Evolutionary conservation across 2,888 invertebrate species (phyloP).

Genomic region (Protonemura montana): DNA sequence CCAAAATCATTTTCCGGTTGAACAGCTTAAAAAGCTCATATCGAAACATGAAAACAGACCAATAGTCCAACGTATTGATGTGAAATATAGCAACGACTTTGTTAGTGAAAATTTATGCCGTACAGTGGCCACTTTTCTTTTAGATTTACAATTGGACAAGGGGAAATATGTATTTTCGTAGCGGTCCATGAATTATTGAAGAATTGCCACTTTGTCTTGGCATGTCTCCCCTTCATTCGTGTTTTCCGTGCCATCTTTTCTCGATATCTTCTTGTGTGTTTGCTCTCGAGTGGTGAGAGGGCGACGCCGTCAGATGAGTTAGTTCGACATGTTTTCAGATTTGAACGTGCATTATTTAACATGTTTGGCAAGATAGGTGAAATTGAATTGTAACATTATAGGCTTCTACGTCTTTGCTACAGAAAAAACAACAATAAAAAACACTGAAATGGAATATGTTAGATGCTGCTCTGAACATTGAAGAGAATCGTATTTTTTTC

Average conservation of each 20-base stretch:
- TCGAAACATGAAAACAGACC: background rate
- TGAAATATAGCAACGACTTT: slow-evolving; percentile 15
- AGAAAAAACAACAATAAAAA: no score
- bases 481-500: background rate
- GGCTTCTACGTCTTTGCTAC: background rate
- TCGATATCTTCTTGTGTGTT: slow-evolving; percentile 35
- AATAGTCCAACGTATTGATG: background rate
- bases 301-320: slow-evolving; percentile 43
- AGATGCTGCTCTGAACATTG: background rate
- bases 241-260: slow-evolving; percentile 21
- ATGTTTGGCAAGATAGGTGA: slow-evolving; percentile 28
- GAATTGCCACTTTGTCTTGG: slow-evolving; percentile 42
- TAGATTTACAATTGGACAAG: slow-evolving; percentile 37
- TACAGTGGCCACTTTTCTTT: slow-evolving; percentile 35
- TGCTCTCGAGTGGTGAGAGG: slow-evolving; percentile 9
- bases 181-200: slow-evolving; percentile 42
- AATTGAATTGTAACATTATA: slow-evolving; percentile 31
- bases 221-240: slow-evolving; percentile 7
- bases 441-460: slow-evolving; percentile 27
- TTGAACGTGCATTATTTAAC: slow-evolving; percentile 47
- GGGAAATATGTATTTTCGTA: slow-evolving; percentile 35
- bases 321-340: slow-evolving; percentile 47
- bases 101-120: slow-evolving; percentile 27
- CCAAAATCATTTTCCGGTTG: background rate
- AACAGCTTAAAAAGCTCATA: background rate